Percentiles rank a stretch among this genome's conserved stretches.
phyloP scores from a whole-genome alignment of 2,888 invertebrate species.

The Cataglyphis albicans region DNA sequence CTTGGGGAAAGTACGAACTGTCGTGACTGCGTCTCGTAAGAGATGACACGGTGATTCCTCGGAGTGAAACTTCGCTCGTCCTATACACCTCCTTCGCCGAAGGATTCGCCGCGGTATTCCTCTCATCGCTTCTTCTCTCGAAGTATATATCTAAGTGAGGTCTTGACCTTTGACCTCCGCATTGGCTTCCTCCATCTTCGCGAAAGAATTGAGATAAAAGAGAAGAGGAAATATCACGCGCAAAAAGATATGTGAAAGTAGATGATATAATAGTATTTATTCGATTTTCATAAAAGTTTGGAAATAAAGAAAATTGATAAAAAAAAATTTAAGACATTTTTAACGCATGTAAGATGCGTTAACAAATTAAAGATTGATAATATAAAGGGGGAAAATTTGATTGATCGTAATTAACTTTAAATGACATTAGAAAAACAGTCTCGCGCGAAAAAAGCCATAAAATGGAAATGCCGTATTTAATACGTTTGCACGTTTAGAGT shows the following conservation, averaged over 20 bases:
- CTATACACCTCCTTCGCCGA: conserved; percentile 40
- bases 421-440: not conserved
- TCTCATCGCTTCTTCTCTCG: conserved; percentile 36
- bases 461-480: conserved; percentile 20
- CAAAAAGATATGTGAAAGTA: not conserved
- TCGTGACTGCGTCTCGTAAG: conserved; percentile 61
- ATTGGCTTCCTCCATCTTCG: conserved; percentile 52
- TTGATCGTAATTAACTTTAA: not conserved
- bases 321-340: not conserved
- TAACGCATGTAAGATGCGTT: not conserved
- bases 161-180: conserved; percentile 62
- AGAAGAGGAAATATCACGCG: conserved; percentile 59
- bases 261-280: not conserved
- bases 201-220: conserved; percentile 59
- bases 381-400: not conserved
- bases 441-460: conserved; percentile 1
- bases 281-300: not conserved
- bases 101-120: conserved; percentile 24
- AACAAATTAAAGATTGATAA: not conserved
- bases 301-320: not conserved
- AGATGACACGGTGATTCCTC: conserved; percentile 51
- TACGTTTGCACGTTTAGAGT: conserved; percentile 5
- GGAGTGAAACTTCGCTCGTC: conserved; percentile 59
- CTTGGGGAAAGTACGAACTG: conserved; percentile 56
- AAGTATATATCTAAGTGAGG: conserved; percentile 49